Evolutionary conservation across 2,888 invertebrate species (phyloP), one percentile per base, ranked within the genome.

Genomic region (Criorhina ranunculi): DNA sequence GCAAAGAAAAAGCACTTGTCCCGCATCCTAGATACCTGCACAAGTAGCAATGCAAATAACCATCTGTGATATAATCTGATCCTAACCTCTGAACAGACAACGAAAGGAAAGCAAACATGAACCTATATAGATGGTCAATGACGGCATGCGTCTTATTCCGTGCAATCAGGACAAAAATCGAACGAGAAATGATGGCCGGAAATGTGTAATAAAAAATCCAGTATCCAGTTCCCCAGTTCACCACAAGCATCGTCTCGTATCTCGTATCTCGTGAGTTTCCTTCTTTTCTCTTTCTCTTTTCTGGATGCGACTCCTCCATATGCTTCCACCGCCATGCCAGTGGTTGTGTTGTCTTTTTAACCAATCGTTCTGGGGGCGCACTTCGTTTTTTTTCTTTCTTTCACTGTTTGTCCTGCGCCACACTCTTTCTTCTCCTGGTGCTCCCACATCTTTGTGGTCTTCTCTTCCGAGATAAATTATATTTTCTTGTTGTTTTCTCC

Each of bases 191-290:
- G 66, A 86, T 86, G 86, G 80, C 87, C 87, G 87, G 87, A 87
- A 87, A 87, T 87, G 80, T 86, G 83, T 80, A 87, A 87, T 87
- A 87, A 87, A 86, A 86, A 49, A 70, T 78, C 78, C n/a, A n/a
- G 66, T 78, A 76, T 83, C 85, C 85, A 85, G 85, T 85, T 85
- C 79, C n/a, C 69, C 73, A 67, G 69, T 76, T 76, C 53, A 83
- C 73, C 78, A 78, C 78, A 79, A 70, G 64, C 75, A 73, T 67
- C 62, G 59, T 51, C 51, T 70, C 49, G 62, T 49, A 70, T 72
- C 78, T 67, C 53, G 37, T 40, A 70, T 72, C 78, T 67, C 53
- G 37, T 40, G 9, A 29, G 51, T 70, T 70, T 57, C 62, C 77
- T 24, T 53, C 60, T 60, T 77, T 79, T 59, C 46, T 40, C 19